Conservation (phyloP, 2,888 invertebrate species). For the Macrosiphum euphorbiae region DNA sequence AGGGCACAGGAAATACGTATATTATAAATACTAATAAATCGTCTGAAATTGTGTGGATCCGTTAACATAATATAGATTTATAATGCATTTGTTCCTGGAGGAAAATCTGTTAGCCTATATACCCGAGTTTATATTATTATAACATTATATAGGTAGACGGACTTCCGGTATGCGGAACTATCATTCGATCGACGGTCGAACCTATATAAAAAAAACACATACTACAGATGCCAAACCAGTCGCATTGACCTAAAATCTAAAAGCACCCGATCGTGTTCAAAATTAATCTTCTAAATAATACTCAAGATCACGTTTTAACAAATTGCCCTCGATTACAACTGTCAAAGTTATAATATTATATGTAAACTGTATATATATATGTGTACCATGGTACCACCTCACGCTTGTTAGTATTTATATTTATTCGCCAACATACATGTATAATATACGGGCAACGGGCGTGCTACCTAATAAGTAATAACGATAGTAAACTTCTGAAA, state of each 20-base stretch:
- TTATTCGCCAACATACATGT: not conserved
- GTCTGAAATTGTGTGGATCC: not conserved
- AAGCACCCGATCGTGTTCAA: not conserved
- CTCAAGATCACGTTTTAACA: not conserved
- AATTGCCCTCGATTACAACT: not conserved
- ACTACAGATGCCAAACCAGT: slow-evolving; percentile 1
- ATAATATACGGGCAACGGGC: no score
- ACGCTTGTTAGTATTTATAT: not conserved
- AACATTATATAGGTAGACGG: not conserved
- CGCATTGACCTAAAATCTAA: not conserved
- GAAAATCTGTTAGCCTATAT: not conserved
- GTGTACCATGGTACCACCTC: not conserved
- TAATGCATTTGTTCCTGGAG: not conserved
- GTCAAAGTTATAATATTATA: not conserved
- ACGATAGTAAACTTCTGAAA: not conserved
- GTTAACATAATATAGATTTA: not conserved
- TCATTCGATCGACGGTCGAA: not conserved
- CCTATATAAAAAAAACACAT: not conserved
- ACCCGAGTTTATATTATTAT: not conserved
- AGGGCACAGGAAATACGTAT: not conserved
- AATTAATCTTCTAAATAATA: not conserved
- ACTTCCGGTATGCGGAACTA: not conserved
- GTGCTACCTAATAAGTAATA: not conserved
- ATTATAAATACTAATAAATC: not conserved
- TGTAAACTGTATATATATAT: no score